phyloP scores from a whole-genome alignment of 2,113 vertebrate genomes.

The Diglossa brunneiventris region DNA sequence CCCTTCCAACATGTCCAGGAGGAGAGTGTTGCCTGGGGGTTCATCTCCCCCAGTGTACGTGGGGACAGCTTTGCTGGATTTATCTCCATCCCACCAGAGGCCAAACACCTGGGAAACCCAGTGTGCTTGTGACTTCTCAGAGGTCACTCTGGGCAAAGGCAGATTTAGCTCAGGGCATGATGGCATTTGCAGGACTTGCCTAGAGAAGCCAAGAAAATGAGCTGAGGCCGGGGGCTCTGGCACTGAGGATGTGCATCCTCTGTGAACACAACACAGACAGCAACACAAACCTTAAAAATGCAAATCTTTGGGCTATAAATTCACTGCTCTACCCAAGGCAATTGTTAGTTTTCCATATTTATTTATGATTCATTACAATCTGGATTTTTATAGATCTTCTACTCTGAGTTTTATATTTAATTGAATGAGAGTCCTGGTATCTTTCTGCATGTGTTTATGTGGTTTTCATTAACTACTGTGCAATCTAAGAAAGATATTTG shows the following conservation, averaged over 20 bases:
- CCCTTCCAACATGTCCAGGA: neutral
- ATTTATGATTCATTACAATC: slow-evolving; percentile 71
- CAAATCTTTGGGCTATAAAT: slow-evolving; percentile 52
- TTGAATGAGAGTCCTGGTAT: slow-evolving; percentile 59
- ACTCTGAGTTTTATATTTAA: slow-evolving; percentile 61
- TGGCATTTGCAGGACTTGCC: neutral
- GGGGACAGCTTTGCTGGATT: neutral
- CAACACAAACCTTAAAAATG: slow-evolving; percentile 58
- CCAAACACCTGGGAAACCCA: neutral
- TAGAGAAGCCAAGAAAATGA: neutral
- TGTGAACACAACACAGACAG: slow-evolving; percentile 6
- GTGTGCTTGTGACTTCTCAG: neutral
- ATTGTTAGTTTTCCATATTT: slow-evolving; percentile 58
- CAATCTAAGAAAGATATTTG: slow-evolving; percentile 64
- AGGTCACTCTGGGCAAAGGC: neutral
- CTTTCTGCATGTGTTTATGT: slow-evolving; percentile 64
- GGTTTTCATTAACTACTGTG: slow-evolving; percentile 75
- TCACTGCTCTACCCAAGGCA: slow-evolving; percentile 34
- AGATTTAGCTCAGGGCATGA: neutral
- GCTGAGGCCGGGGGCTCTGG: neutral
- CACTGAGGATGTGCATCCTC: slow-evolving; percentile 3
- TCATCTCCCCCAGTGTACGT: too few relatives aligned
- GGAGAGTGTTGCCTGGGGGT: neutral
- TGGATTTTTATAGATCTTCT: slow-evolving; percentile 64
- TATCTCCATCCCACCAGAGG: neutral